These are phyloP conservation scores for Colius striatus DNA, from an alignment of 2,113 vertebrate genomes.

Conservation along the genomic window DNA sequence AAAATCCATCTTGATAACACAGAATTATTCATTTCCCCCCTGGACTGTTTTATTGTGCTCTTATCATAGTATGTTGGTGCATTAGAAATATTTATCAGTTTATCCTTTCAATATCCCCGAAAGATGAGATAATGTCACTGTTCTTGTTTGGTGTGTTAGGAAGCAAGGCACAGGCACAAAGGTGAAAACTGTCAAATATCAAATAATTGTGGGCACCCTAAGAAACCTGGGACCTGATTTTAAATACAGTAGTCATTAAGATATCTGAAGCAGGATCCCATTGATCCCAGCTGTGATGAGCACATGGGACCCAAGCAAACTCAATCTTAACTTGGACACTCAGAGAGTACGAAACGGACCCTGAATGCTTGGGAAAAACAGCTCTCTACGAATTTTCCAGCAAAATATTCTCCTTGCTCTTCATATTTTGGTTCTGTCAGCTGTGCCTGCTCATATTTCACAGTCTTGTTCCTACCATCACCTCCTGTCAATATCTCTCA, in stretches of 20 bases:
- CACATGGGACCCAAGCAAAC: neutral
- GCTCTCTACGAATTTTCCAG: neutral
- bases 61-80: neutral
- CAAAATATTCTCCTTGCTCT: neutral
- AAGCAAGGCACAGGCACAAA: neutral
- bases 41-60: neutral
- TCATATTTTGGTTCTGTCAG: neutral
- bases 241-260: neutral
- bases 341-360: neutral
- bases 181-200: neutral
- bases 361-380: neutral
- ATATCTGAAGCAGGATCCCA: neutral
- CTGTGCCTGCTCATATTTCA: neutral
- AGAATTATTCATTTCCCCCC: slow-evolving; percentile 40
- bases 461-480: neutral
- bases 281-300: neutral
- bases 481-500: neutral
- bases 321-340: neutral
- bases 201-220: neutral
- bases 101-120: neutral
- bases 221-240: neutral
- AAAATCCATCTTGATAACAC: slow-evolving; percentile 5
- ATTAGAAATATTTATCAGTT: slow-evolving; percentile 25
- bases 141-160: neutral
- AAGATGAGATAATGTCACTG: neutral